Base-by-base conservation (phyloP, 2,797 vertebrate species). In the Thunnus albacares region DNA sequence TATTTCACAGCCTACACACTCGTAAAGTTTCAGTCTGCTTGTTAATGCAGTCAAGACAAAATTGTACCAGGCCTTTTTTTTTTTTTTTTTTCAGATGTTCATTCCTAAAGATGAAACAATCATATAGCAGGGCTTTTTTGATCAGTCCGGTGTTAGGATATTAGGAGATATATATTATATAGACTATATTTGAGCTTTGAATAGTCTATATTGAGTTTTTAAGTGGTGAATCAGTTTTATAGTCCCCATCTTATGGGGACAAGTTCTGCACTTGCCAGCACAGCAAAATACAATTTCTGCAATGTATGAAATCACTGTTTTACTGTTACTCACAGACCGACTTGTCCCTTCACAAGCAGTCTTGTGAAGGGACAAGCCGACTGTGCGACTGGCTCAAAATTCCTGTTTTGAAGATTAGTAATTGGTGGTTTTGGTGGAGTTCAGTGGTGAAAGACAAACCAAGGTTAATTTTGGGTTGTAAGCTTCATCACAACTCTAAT, bases 1-100 rank as follows among this genome's bases (percentile, higher is more conserved):
- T 81, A 18, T 72, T 82, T 78, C 64, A 67, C 63, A 77, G 60
- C 67, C 62, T 18, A 61, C 20, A 41, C 24, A 45, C 52, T 71
- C 3, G 1, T 51, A 63, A 77, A 76, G 26, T 51, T 70, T 70
- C 30, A 59, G n/a, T 59, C 57, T 69, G 38, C 57, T 56, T 20
- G 38, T 71, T 73, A 52, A 65, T 43, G 51, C 5, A 53, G 5
- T 55, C 18, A 6, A 67, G 51, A 71, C 26, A 7, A 67, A 55
- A 52, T 33, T 56, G 13, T 20, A 55, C 2, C 18, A 6, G 33
- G 5, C 7, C 4, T 57, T 9, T 62, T 26, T 33, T 45, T n/a
- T 18, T 17, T 28, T 30, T 3, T 30, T 47, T 15, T 5, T 47
- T 7, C 2, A 58, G 18, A 35, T 12, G 8, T 38, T 76, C 18